Evolutionary conservation across 2,797 vertebrate species (phyloP).

Genomic region (Falco concolor): DNA sequence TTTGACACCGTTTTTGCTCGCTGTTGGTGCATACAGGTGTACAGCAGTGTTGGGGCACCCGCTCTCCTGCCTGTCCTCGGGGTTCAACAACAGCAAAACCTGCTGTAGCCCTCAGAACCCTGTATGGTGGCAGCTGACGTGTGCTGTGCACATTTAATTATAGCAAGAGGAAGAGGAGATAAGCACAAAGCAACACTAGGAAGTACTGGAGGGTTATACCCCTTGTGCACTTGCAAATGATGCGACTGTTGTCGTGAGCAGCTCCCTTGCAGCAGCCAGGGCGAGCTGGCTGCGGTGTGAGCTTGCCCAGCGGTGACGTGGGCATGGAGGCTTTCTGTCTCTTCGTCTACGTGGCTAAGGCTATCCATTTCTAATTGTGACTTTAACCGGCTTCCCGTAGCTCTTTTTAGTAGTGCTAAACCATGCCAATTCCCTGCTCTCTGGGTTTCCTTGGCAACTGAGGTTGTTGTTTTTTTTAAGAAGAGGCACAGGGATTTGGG

Average conservation of each 20-base stretch:
- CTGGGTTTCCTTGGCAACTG: conserved; percentile 26
- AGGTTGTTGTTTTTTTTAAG: background rate
- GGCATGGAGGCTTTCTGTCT: background rate
- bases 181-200: background rate
- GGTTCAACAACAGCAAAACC: background rate
- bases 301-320: background rate
- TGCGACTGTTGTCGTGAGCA: accelerated
- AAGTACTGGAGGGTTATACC: background rate
- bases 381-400: background rate
- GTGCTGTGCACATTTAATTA: accelerated
- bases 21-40: background rate
- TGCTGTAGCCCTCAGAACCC: background rate
- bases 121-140: background rate
- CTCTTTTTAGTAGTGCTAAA: background rate
- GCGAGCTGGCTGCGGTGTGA: background rate
- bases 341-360: background rate
- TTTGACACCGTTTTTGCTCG: background rate
- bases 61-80: background rate
- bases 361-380: background rate
- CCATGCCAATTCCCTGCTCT: background rate
- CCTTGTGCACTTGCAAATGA: accelerated
- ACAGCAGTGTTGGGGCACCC: background rate
- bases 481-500: background rate
- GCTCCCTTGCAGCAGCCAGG: background rate
- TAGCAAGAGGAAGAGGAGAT: background rate